Base-by-base conservation (phyloP, 53 echinoderm and acorn worm species). In the Antedon mediterranea region DNA sequence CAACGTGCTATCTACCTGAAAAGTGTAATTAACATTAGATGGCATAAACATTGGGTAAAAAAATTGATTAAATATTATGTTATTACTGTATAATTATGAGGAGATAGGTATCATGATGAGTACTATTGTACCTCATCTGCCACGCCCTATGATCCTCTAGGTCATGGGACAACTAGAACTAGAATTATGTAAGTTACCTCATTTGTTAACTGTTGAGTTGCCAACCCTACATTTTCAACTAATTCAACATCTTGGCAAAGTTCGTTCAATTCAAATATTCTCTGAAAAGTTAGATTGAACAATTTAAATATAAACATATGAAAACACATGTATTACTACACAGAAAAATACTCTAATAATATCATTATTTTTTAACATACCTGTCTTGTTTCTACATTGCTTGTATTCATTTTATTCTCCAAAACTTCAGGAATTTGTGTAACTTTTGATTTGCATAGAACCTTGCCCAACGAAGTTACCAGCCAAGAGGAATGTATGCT, bases 1-100 rank as follows among this genome's bases (percentile, higher is more conserved):
- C 28, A 94, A 73, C 28, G 91, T 94, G 83, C 89, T 87, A 79
- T 94, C 95, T 75, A 85, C 83, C 95, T 94, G 72, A 28, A 43
- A 31, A 34, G 11, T 33, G 32, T 43, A 71, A 28, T 29, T 34
- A 43, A 32, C 0, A 33, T 34, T 28, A 76, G 5, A 34, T 31
- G 80, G 7, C 0, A 31, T 7, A 75, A 76, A 28, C 18, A 42
- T 14, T 31, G 15, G 28, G 7, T 8, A 72, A 73, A 71, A 32
- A 79, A 30, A 3, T 8, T 72, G 0, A n/a, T n/a, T n/a, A n/a
- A n/a, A n/a, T n/a, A n/a, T n/a, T n/a, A n/a, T n/a, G n/a, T n/a
- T n/a, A n/a, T n/a, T n/a, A n/a, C n/a, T n/a, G n/a, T n/a, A n/a
- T n/a, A n/a, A n/a, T n/a, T n/a, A n/a, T n/a, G n/a, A n/a, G n/a